Percentiles rank a stretch among this genome's conserved stretches.
Conservation (phyloP, 1,140 invertebrate genomes). For the Armadillidium nasatum region DNA sequence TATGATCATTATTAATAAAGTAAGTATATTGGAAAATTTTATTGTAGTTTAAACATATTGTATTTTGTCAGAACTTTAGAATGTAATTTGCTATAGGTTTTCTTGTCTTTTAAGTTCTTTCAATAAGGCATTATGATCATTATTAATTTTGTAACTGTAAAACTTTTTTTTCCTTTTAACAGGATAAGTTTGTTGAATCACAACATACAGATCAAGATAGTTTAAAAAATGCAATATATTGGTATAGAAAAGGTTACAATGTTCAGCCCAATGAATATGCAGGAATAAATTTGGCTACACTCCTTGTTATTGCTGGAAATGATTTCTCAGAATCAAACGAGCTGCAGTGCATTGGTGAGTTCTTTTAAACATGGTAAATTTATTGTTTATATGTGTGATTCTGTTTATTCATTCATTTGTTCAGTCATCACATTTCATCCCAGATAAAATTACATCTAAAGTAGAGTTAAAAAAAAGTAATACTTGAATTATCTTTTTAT, state of each 20-base stretch:
- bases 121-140: too few species aligned
- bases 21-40: too few species aligned
- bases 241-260: slow-evolving; percentile 97
- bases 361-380: too few species aligned
- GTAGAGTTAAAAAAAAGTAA: not conserved
- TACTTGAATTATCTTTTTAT: slow-evolving; percentile 28
- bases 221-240: slow-evolving; percentile 87
- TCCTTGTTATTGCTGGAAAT: slow-evolving; percentile 95
- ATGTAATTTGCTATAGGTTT: not conserved
- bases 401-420: too few species aligned
- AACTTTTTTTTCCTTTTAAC: not conserved
- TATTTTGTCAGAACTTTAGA: too few species aligned
- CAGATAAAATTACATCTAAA: too few species aligned
- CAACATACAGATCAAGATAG: slow-evolving; percentile 82
- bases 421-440: not conserved
- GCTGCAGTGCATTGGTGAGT: slow-evolving; percentile 45
- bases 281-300: slow-evolving; percentile 95
- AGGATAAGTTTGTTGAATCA: slow-evolving; percentile 97
- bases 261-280: slow-evolving; percentile 98
- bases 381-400: too few species aligned
- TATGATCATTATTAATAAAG: too few species aligned
- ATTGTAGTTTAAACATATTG: too few species aligned
- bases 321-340: slow-evolving; percentile 46
- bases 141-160: not conserved
- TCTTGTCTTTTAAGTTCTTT: too few species aligned